Evolutionary conservation across 2,888 invertebrate species (phyloP), one percentile per base, ranked within the genome.

Genomic region (Sepiola atlantica): DNA sequence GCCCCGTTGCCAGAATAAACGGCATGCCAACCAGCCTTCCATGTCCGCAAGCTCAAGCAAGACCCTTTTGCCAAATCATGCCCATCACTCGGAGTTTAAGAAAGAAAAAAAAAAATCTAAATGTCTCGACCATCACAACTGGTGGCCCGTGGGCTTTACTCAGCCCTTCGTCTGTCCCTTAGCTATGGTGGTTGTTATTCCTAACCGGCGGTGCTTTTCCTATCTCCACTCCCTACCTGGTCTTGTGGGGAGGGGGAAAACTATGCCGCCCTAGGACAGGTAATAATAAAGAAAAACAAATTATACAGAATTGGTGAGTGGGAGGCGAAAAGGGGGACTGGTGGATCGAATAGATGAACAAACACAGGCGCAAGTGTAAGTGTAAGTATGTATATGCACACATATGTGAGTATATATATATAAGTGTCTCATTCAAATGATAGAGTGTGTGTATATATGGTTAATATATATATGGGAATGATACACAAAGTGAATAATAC

Each of bases 41-140:
- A 77, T 77, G 77, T 77, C 77, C 77, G 12, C n/a, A 77, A 77
- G 77, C n/a, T 32, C 77, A 3, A 4, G n/a, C n/a, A 32, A 32
- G n/a, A 77, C 77, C 77, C 77, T 77, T 77, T n/a, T n/a, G 77
- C 77, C 77, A 77, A 77, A 77, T 77, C 77, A 77, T n/a, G n/a
- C 32, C 14, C 32, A 77, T 77, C 77, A n/a, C 4, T 4, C 18
- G n/a, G 45, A n/a, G 32, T 77, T 77, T n/a, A n/a, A 77, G 10
- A 77, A 77, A 45, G 45, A 45, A 45, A 45, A 45, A 45, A 45
- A 45, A 4, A 45, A 4, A 45, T 45, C 45, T 45, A 45, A 45
- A 45, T 45, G 45, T 4, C 45, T 45, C 45, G 45, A 45, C 45
- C 45, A 45, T 45, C 45, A 45, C 45, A 45, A 45, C 45, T 45